Base-by-base conservation (phyloP, 1,140 invertebrate genomes). In the Habropoda laboriosa region DNA sequence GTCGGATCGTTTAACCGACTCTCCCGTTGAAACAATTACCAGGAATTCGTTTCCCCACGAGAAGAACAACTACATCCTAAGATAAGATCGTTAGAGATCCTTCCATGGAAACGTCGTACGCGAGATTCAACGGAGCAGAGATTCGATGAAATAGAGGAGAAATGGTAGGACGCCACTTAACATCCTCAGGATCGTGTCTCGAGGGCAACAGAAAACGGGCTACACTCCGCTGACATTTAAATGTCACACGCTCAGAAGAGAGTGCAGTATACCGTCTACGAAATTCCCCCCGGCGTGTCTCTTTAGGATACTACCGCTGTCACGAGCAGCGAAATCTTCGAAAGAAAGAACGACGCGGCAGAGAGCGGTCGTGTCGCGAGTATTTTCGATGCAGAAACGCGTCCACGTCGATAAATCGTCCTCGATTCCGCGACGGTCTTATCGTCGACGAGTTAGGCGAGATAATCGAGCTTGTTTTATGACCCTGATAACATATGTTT, bases 401-500 rank as follows among this genome's bases (percentile, higher is more conserved):
- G 67, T 12, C 6, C 18, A 66, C 35, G 40, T 21, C 63, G 40
- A 75, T 63, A 57, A 85, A 83, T 70, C 61, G 58, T 27, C 27
- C 21, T 0, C 42, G 24, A 75, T 49, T 71, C 60, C 58, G 38
- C 6, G 38, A 16, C 30, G n/a, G 45, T 35, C 66, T 78, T 75
- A 83, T 83, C 81, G 40, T 66, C 16, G 16, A 3, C 30, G 35
- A n/a, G n/a, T n/a, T n/a, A 12, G 4, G 38, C 51, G 6, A 66
- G 30, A 76, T 80, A 85, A 83, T 72, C 83, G 66, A 21, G 45
- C 49, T 12, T 38, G 21, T 10, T 7, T 51, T 32, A 13, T 49
- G 21, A 45, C 8, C 68, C 53, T n/a, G 82, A 76, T 80, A 85
- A 70, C 78, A 81, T 80, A 81, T 80, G 82, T 78, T 76, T 45